phyloP scores from a whole-genome alignment of 2,113 vertebrate species.

The Oryzias melastigma region DNA sequence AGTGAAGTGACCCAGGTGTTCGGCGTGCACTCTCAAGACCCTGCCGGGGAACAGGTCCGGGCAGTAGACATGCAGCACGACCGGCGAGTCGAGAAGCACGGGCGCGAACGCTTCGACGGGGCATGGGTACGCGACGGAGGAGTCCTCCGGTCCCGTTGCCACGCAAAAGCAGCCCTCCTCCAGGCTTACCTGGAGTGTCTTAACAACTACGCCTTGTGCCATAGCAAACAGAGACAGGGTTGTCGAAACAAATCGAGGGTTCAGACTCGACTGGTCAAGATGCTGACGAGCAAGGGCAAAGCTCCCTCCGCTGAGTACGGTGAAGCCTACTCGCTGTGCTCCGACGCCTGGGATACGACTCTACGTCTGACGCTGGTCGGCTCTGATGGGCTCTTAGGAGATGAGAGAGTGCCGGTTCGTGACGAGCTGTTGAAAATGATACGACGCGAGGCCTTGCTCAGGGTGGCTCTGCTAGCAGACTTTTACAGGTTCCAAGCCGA shows the following conservation, averaged over 20 bases:
- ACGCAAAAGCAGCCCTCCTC: conserved; percentile 13
- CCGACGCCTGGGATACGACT: too few species aligned
- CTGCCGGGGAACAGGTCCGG: neutral
- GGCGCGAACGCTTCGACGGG: accelerated
- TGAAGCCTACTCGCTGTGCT: too few species aligned
- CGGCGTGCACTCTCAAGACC: conserved; percentile 1
- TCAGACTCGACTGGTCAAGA: too few species aligned
- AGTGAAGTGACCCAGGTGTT: conserved; percentile 18
- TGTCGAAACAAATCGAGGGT: too few species aligned
- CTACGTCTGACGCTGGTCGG: too few species aligned
- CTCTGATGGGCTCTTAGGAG: too few species aligned
- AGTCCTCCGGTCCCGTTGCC: neutral
- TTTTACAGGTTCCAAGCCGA: neutral
- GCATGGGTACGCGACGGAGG: neutral
- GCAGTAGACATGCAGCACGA: conserved; percentile 12
- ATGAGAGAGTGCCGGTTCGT: too few species aligned
- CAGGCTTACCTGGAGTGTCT: conserved; percentile 20
- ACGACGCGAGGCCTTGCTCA: neutral
- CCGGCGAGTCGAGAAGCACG: conserved; percentile 1
- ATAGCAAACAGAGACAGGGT: too few species aligned
- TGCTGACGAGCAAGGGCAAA: too few species aligned
- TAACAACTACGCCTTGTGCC: too few species aligned
- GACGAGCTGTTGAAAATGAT: neutral
- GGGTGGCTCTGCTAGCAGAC: neutral
- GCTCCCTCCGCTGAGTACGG: too few species aligned